Evolutionary conservation across 2,113 vertebrate genomes (phyloP), one percentile per base, ranked within the genome.

Genomic region (Ictidomys tridecemlineatus): DNA sequence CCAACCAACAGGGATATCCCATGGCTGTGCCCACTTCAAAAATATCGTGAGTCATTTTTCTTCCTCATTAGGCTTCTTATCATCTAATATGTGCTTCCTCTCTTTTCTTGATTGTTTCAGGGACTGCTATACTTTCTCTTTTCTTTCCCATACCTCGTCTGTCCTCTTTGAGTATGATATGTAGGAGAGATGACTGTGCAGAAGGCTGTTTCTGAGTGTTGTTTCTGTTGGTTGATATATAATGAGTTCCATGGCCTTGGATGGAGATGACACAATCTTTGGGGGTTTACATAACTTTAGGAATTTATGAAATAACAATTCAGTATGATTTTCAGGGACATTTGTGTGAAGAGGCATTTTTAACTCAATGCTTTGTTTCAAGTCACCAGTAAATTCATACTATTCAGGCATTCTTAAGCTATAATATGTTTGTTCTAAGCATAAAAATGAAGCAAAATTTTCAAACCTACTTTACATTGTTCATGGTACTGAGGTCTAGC

Each of bases 401-500:
- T 87, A 56, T 79, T 79, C 42, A 86, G 30, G 42, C 8, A 42
- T 92, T 90, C 48, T 91, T 73, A 73, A 87, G 73, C 24, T 92
- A 45, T 58, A 91, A 34, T 80, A 82, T 48, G 77, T 93, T 85
- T 97, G 51, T 89, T 94, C 53, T 69, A 83, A 96, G 39, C 30
- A 39, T 63, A 86, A 72, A 74, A 69, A 85, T 17, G 16, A 94
- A 88, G 67, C 39, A 76, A 67, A 88, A 80, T 89, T 93, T 92
- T 95, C 17, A 91, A 93, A 61, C 37, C 12, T 76, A 10, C 42
- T 95, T 96, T 93, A 58, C 94, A 85, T 87, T 94, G 34, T 56
- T 18, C 82, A 88, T 58, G 37, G 22, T 85, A 63, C 42, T 45
- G 42, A 86, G 30, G 16, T 85, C 34, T 95, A 26, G 88, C 72